A percentile compares a stretch with the other conserved stretches of the same genome.
Evolutionary conservation across 2,888 invertebrate genomes (phyloP).

Genomic region (Tetragnatha montana): DNA sequence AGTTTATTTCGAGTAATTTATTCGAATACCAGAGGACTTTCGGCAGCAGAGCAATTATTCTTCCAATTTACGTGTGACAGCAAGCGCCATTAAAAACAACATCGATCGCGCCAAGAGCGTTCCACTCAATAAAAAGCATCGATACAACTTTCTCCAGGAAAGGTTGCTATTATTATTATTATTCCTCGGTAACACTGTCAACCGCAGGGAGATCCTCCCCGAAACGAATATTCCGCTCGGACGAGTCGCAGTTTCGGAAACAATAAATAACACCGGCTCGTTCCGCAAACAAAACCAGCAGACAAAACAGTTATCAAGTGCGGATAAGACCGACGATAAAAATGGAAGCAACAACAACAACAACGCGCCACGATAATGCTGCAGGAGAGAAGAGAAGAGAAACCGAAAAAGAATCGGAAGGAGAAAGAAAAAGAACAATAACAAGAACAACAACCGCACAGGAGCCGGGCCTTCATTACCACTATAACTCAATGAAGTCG

Average conservation of each 20-base stretch:
- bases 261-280: neutral
- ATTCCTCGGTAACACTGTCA: neutral
- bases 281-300: neutral
- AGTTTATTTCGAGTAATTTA: no score
- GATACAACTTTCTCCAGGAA: neutral
- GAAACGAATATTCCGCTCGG: neutral
- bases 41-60: neutral
- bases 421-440: neutral
- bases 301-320: conserved; percentile 17
- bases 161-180: neutral
- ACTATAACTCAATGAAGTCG: conserved; percentile 64
- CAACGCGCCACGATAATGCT: conserved; percentile 16
- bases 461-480: conserved; percentile 50
- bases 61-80: neutral
- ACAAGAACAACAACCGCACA: neutral
- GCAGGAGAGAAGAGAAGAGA: conserved; percentile 13
- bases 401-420: neutral
- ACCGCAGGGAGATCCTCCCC: neutral
- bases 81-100: neutral
- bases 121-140: neutral
- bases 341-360: conserved; percentile 12
- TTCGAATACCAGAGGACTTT: no score
- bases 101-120: neutral
- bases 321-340: conserved; percentile 15
- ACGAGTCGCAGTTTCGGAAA: neutral